Conservation (phyloP, 1,140 invertebrate species). For the Thereuonema tuberculata region DNA sequence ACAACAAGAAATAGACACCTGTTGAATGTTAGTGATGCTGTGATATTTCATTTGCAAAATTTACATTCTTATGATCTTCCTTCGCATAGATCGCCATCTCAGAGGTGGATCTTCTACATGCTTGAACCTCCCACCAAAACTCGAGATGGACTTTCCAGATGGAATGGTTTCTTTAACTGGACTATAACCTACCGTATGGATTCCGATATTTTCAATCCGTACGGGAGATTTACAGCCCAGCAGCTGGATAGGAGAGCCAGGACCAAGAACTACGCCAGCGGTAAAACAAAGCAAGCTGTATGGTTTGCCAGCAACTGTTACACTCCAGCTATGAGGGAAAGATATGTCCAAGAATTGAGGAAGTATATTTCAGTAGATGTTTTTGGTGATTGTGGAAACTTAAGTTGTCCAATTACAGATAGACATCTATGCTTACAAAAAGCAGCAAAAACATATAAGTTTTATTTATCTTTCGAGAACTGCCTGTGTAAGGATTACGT, state of each 20-base stretch:
- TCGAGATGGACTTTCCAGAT: too few relatives aligned
- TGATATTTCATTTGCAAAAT: too few relatives aligned
- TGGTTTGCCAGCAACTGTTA: background rate
- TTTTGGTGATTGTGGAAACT: background rate
- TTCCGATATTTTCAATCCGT: background rate
- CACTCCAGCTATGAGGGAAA: background rate
- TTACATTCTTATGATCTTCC: too few relatives aligned
- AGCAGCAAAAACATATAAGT: conserved; percentile 43
- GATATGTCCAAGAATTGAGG: background rate
- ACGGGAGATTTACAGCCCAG: background rate
- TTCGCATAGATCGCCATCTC: too few relatives aligned
- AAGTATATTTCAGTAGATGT: background rate
- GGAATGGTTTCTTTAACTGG: too few relatives aligned
- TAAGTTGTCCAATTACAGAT: background rate
- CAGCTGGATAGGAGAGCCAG: too few relatives aligned
- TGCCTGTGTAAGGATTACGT: conserved; percentile 93
- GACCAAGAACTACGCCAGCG: background rate
- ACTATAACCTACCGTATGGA: background rate
- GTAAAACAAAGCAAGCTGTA: background rate
- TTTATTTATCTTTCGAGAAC: conserved; percentile 95
- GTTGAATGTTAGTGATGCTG: too few relatives aligned
- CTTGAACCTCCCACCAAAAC: too few relatives aligned
- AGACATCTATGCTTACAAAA: background rate
- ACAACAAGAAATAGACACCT: too few relatives aligned
- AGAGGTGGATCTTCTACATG: too few relatives aligned